Evolutionary conservation across 2,797 vertebrate species (phyloP), one percentile per base, ranked within the genome.

Genomic region (Novumbra hubbsi): DNA sequence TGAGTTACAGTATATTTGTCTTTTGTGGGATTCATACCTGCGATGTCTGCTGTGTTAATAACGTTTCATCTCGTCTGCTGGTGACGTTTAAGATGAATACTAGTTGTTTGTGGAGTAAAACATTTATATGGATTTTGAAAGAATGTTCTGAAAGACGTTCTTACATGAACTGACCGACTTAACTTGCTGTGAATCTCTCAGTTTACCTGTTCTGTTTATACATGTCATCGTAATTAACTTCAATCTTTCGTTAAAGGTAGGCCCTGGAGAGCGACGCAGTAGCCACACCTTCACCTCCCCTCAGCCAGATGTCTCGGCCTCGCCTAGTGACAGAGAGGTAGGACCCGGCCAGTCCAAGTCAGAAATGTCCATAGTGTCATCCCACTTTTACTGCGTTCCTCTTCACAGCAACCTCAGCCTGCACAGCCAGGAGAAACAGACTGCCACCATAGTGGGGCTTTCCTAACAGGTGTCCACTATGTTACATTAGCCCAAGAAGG

Each of bases 261-360:
- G 82, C 70, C 68, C 85, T 78, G 88, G 87, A 84, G 92, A 92
- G 11, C 90, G 90, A 86, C 88, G 88, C 75, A 76, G 15, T 89
- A 94, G 91, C 93, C 94, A 32, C 79, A 91, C 91, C 41, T 86
- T 92, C 19, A 85, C 92, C 19, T 89, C 92, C 14, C 90, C 91
- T 66, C 86, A 86, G 66, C 93, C 94, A 38, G 98, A 98, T 78
- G 88, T 83, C 71, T 80, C 87, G 8, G 86, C 84, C 72, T 86
- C 90, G 73, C 93, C 94, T 68, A 91, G 83, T 70, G 94, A 96
- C 80, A 92, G 94, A 95, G 96, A 99, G 96, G 97, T 98, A 83
- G 90, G 94, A 76, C 84, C 41, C 5, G 41, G 17, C 32, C 5
- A 34, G 63, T 66, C 71, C 81, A 50, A 48, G 3, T 55, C 34